Conservation (phyloP, 2,113 vertebrate genomes). For the Myrmophylax atrothorax region DNA sequence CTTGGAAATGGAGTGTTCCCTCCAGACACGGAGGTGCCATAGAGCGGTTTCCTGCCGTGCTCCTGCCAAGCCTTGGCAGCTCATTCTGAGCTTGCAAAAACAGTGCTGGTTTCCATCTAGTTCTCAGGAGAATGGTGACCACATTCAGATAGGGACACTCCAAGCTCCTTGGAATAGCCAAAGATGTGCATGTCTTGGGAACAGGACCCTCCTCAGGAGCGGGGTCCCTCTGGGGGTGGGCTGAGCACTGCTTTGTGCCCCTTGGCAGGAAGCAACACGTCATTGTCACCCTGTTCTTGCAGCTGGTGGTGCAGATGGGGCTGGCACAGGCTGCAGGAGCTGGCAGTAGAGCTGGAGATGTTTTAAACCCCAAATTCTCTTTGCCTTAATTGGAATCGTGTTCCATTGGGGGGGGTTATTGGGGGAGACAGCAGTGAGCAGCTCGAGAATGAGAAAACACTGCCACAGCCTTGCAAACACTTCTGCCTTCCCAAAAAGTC, state of each 20-base stretch:
- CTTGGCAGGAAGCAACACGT: neutral
- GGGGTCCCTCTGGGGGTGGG: neutral
- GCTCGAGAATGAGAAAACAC: neutral
- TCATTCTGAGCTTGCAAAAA: accelerated
- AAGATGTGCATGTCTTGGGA: accelerated
- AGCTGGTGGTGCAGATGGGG: neutral
- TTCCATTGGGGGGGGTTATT: accelerated
- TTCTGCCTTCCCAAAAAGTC: neutral
- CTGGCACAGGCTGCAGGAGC: neutral
- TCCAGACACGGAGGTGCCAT: neutral
- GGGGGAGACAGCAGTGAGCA: neutral
- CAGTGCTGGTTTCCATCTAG: neutral
- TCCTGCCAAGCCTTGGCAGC: conserved; percentile 44
- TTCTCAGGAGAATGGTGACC: neutral
- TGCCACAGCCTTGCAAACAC: neutral
- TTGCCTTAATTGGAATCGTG: neutral
- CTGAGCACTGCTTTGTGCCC: neutral
- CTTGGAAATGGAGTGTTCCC: neutral
- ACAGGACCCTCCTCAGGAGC: neutral
- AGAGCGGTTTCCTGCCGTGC: neutral
- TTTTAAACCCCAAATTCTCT: neutral
- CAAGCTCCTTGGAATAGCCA: accelerated
- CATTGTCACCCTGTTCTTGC: neutral
- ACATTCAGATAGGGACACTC: accelerated
- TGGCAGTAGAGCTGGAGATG: neutral